phyloP scores from a whole-genome alignment of 2,888 invertebrate species.

The Eustalomyia histrio region DNA sequence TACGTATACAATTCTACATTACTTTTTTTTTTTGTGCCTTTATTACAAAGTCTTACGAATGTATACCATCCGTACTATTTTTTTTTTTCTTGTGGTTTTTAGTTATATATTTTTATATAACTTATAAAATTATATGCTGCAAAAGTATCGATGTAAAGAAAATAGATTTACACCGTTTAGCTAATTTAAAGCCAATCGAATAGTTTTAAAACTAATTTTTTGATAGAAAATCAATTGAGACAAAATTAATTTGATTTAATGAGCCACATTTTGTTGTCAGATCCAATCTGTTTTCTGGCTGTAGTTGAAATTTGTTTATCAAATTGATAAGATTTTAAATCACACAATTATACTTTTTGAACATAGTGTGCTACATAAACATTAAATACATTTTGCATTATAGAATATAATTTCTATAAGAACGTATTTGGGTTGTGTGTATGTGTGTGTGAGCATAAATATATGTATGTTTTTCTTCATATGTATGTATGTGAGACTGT shows the following conservation, averaged over 20 bases:
- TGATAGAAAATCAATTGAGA: no score
- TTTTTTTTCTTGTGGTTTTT: neutral
- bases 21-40: constrained; percentile 31
- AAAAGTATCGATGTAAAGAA: no score
- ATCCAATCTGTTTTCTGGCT: no score
- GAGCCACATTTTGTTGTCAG: no score
- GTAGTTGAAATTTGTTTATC: no score
- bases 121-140: neutral
- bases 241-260: no score
- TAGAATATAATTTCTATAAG: neutral
- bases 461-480: neutral
- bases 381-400: constrained; percentile 5
- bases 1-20: constrained; percentile 20
- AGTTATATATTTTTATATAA: neutral
- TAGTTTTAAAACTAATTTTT: no score
- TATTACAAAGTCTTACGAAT: constrained; percentile 27
- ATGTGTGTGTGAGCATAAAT: neutral
- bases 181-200: no score
- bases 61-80: constrained; percentile 13
- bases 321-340: no score
- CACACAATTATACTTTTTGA: neutral
- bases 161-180: no score
- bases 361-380: constrained; percentile 9
- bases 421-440: neutral
- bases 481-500: constrained; percentile 1